Evolutionary conservation across 2,797 vertebrate species (phyloP), one percentile per base, ranked within the genome.

Genomic region (Mionectes olivaceus): DNA sequence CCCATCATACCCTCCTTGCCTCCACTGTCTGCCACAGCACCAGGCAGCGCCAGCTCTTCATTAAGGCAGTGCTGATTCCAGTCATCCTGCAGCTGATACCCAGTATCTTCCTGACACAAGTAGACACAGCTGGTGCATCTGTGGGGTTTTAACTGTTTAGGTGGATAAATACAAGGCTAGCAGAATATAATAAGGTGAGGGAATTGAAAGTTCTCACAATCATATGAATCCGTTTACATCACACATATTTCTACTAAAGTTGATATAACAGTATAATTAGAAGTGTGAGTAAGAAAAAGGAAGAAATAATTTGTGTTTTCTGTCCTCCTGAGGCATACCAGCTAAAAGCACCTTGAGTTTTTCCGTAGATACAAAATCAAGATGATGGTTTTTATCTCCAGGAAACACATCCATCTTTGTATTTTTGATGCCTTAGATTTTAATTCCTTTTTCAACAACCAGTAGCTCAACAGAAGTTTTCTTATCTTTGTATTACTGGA

Each of bases 31-130:
- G 65, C 73, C 12, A 1, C 32, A 6, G 39, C 2, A 5, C n/a
- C 7, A 4, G 6, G 0, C 10, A 0, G n/a, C 47, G 8, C 46
- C 6, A 10, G 27, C 37, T 39, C 61, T 55, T 89, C 89, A 60
- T 83, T 71, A 93, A 86, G 41, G 22, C 63, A 8, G 30, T 18
- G 76, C 16, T 59, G 70, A 69, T 86, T 53, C 61, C 69, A 33
- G 65, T 16, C 53, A 27, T 90, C 47, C 65, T 73, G 83, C 80
- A 83, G 83, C 87, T 93, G 77, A 79, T 70, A 84, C 55, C 46
- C 80, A 11, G 35, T 17, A 73, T 65, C 79, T 81, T 73, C 65
- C 79, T 69, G 21, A 81, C 41, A 47, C 35, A 65, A n/a, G 61
- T 55, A 79, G 83, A 44, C 73, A 46, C 8, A 37, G 57, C 67